Percentiles rank a stretch among this genome's conserved stretches.
Conservation (phyloP, 2,113 vertebrate species). For the Hemichromis elongatus region DNA sequence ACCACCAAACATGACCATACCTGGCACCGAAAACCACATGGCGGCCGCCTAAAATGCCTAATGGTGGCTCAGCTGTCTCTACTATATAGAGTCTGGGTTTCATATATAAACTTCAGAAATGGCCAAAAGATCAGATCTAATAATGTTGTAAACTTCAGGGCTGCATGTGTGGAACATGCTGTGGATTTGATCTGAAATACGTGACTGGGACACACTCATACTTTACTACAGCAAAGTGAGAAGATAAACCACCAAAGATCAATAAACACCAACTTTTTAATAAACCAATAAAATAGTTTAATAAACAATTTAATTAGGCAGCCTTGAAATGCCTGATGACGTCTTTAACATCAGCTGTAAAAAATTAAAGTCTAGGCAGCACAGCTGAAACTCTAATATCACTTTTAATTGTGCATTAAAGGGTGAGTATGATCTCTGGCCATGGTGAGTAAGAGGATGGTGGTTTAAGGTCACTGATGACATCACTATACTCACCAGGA, state of each 20-base stretch:
- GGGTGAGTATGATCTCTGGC: not conserved
- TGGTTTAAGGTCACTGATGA: slow-evolving; percentile 26
- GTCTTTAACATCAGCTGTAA: not conserved
- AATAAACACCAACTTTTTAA: not conserved
- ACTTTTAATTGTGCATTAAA: not conserved
- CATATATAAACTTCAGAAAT: not conserved
- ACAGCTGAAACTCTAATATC: not conserved
- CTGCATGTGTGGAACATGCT: not conserved
- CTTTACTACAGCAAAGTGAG: not conserved
- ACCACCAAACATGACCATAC: not conserved
- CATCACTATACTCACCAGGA: slow-evolving; percentile 13
- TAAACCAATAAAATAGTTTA: not conserved
- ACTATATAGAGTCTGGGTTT: not conserved
- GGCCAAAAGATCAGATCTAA: not conserved
- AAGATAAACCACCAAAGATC: not conserved
- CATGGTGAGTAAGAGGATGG: slow-evolving; percentile 37
- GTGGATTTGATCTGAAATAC: not conserved
- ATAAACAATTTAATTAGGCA: not conserved
- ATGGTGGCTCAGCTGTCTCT: not conserved
- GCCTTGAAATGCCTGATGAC: not conserved
- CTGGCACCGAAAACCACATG: not conserved
- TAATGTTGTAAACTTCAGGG: fast-evolving
- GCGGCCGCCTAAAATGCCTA: not conserved
- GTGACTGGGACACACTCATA: not conserved
- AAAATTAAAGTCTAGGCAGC: not conserved